Evolutionary conservation across 2,797 vertebrate species (phyloP).

Genomic region (Galaxias olidus): DNA sequence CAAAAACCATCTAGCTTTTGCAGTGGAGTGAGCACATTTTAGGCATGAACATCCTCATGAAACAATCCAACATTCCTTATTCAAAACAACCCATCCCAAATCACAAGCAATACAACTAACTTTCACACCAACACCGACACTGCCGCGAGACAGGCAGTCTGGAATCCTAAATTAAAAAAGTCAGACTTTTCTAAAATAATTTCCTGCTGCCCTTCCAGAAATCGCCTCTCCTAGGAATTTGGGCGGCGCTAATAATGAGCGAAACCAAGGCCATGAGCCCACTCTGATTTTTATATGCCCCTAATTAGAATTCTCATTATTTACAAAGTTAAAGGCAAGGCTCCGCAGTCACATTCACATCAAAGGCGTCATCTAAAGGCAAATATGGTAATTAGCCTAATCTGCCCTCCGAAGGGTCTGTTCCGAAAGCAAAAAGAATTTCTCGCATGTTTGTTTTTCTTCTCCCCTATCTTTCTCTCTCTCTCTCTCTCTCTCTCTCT

Average conservation of each 20-base stretch:
- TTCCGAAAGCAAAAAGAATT: constrained; percentile 70
- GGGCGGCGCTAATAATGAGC: constrained; percentile 70
- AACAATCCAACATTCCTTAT: too few relatives aligned
- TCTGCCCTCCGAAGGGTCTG: constrained; percentile 74
- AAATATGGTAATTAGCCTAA: constrained; percentile 79
- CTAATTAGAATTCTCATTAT: constrained; percentile 85
- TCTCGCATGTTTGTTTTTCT: constrained; percentile 77
- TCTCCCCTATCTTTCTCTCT: constrained; percentile 45
- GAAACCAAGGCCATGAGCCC: constrained; percentile 70
- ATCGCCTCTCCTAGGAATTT: constrained; percentile 55
- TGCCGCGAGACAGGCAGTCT: too few relatives aligned
- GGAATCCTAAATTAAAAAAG: constrained; percentile 36
- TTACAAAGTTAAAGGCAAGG: constrained; percentile 68
- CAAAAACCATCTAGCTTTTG: too few relatives aligned
- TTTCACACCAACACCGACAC: too few relatives aligned
- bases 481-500: constrained; percentile 29
- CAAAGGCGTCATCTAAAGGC: constrained; percentile 76
- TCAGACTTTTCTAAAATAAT: constrained; percentile 67
- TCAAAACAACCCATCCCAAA: too few relatives aligned
- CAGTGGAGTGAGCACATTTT: too few relatives aligned
- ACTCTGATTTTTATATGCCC: constrained; percentile 72
- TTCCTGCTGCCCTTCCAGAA: constrained; percentile 69
- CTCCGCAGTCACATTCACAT: constrained; percentile 76
- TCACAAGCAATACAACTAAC: too few relatives aligned
- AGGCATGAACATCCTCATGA: too few relatives aligned